Conservation (phyloP, 2,797 vertebrate species). For the Tangara arthus region DNA sequence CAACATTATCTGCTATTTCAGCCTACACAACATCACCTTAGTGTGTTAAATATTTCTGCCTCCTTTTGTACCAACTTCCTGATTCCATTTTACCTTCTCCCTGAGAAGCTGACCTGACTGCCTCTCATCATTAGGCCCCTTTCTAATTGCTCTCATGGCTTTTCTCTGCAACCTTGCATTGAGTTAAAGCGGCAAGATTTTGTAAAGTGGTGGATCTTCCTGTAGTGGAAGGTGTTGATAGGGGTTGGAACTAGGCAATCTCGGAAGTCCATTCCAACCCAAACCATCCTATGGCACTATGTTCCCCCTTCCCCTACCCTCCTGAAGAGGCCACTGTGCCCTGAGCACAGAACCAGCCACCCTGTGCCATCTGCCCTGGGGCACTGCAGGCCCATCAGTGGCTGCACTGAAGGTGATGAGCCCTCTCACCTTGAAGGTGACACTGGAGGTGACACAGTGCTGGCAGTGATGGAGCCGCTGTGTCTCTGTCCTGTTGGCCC, state of each 20-base stretch:
- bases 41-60: not conserved
- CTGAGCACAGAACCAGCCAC: not conserved
- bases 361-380: not conserved
- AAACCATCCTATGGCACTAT: not conserved
- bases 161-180: not conserved
- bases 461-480: not conserved
- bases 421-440: not conserved
- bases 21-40: not conserved
- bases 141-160: not conserved
- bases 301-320: not conserved
- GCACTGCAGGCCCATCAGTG: rapidly evolving
- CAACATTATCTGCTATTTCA: not conserved
- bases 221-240: not conserved
- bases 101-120: not conserved
- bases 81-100: not conserved
- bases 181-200: not conserved
- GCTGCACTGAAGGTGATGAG: not conserved
- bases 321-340: rapidly evolving
- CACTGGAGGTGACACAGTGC: not conserved
- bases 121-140: not conserved
- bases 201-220: not conserved
- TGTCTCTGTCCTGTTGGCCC: not conserved
- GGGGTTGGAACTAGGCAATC: not conserved
- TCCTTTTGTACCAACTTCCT: not conserved
- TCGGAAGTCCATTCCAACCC: not conserved